Evolutionary conservation across 1,140 invertebrate species (phyloP), one percentile per base, ranked within the genome.

Genomic region (Drosophila kanapiae): DNA sequence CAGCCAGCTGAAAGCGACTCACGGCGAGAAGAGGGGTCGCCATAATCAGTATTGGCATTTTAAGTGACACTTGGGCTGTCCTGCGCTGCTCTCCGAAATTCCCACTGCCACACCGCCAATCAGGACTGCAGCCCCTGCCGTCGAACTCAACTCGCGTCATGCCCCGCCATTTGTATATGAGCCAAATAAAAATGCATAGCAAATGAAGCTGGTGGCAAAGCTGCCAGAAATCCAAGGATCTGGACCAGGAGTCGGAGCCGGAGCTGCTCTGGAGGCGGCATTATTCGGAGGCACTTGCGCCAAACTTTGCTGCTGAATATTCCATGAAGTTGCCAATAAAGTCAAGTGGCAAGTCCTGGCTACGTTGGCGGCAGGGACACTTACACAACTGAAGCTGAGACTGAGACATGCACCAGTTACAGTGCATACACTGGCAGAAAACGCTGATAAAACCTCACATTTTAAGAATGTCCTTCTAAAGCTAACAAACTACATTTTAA

Each of bases 301-400:
- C 62, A 69, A 87, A 91, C 77, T 87, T 81, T 48, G 48, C 87
- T 80, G 57, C 63, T 91, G 77, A 91, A 91, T 91, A 88, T 91
- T 91, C 88, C 86, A 91, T 91, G 88, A 91, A 87, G 81, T 91
- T 91, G 83, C 80, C 87, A 91, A 91, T 91, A 91, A 91, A 91
- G 82, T 88, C 78, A 91, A 87, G 83, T 87, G 83, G 83, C 84
- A 86, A 86, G 75, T 86, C 75, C 82, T 79, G 75, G 58, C 67
- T 67, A 53, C 61, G 67, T 58, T 56, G 51, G 14, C 18, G 45
- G 51, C 51, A 18, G 51, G 16, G 31, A 35, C 29, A 54, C 51
- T 54, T 14, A 33, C 16, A 51, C 48, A 51, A 38, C 16, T 31
- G 38, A 29, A 67, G 14, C 58, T 18, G 2, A 27, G 48, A n/a